Evolutionary conservation across 1,140 invertebrate species (phyloP).

Genomic region (Yoshiicerus persimilis): DNA sequence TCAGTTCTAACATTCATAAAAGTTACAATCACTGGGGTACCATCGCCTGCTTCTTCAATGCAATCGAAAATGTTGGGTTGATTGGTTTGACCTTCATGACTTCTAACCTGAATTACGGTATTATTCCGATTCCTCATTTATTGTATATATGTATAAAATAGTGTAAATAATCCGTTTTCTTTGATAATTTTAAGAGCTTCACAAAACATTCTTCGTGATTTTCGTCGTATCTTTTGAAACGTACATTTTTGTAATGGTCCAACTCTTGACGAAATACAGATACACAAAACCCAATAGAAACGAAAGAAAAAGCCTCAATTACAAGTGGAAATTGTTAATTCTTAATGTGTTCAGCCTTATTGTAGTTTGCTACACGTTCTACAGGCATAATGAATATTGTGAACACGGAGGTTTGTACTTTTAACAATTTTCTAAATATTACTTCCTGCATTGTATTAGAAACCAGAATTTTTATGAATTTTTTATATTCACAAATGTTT

Average conservation of each 20-base stretch:
- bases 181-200: conserved; percentile 59
- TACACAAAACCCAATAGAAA: conserved; percentile 55
- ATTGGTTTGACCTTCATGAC: conserved; percentile 84
- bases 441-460: neutral
- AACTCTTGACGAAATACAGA: conserved; percentile 64
- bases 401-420: conserved; percentile 78
- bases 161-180: neutral
- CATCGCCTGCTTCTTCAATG: conserved; percentile 71
- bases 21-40: conserved; percentile 64
- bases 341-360: conserved; percentile 75
- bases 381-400: conserved; percentile 87
- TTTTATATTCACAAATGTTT: too few relatives aligned
- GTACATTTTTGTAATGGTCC: conserved; percentile 81
- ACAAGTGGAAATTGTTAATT: conserved; percentile 72
- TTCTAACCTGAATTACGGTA: conserved; percentile 77
- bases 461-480: neutral
- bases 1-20: conserved; percentile 60
- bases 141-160: conserved; percentile 49
- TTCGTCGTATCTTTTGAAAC: conserved; percentile 83
- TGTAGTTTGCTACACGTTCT: conserved; percentile 82
- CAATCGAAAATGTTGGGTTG: conserved; percentile 79
- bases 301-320: conserved; percentile 68
- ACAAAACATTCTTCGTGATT: conserved; percentile 85
- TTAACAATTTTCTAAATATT: neutral
- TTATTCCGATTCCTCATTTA: conserved; percentile 82